These are phyloP conservation scores for Aproaerema taeniolella DNA, from an alignment of 2,888 invertebrate species.

Conservation along the genomic window DNA sequence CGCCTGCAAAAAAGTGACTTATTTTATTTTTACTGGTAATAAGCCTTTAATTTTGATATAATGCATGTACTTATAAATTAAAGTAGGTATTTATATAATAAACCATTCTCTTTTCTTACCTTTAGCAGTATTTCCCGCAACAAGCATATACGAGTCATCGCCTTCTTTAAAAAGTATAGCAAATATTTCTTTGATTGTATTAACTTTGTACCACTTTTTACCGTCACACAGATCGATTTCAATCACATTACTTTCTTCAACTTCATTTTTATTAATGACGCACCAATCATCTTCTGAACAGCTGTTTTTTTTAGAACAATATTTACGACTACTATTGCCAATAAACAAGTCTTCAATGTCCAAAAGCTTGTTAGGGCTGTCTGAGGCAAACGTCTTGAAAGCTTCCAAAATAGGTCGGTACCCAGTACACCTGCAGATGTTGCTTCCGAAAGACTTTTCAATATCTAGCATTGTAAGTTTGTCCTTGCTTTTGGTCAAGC, in stretches of 20 bases:
- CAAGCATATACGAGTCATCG: slow-evolving; percentile 70
- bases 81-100: too few relatives aligned
- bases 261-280: slow-evolving; percentile 23
- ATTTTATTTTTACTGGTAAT: too few relatives aligned
- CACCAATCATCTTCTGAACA: slow-evolving; percentile 40
- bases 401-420: slow-evolving; percentile 87
- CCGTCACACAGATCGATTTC: slow-evolving; percentile 39
- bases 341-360: slow-evolving; percentile 60
- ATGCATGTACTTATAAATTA: too few relatives aligned
- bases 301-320: slow-evolving; percentile 11
- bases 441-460: slow-evolving; percentile 85
- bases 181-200: slow-evolving; percentile 63
- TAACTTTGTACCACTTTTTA: slow-evolving; percentile 69
- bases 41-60: too few relatives aligned
- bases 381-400: slow-evolving; percentile 83
- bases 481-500: background rate
- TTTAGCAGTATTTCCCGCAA: slow-evolving; percentile 84
- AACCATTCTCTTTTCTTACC: too few relatives aligned
- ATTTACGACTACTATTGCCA: slow-evolving; percentile 21
- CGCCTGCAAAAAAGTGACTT: too few relatives aligned
- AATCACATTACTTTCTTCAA: slow-evolving; percentile 19
- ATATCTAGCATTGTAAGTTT: slow-evolving; percentile 79
- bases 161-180: slow-evolving; percentile 43
- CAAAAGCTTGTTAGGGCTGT: slow-evolving; percentile 31
- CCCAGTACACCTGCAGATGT: slow-evolving; percentile 89